Evolutionary conservation across 2,888 invertebrate genomes (phyloP).

Genomic region (Eledone cirrhosa): DNA sequence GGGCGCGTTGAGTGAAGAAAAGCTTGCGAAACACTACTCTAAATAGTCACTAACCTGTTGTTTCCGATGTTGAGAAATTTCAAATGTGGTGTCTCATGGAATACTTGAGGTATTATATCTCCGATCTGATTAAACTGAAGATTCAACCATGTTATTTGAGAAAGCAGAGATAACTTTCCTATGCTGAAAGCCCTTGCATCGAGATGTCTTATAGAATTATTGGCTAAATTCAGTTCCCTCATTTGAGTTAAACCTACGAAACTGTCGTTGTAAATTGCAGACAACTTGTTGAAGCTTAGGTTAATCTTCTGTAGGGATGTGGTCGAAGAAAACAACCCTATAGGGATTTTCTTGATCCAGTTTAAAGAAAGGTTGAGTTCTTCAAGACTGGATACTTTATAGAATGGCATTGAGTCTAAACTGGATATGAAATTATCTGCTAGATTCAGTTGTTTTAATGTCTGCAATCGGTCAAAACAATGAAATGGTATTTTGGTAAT

Average conservation of each 20-base stretch:
- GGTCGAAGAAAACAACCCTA: conserved; percentile 39
- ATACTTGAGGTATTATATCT: conserved; percentile 38
- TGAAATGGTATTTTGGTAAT: conserved; percentile 42
- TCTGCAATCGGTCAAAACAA: conserved; percentile 41
- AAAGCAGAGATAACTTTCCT: conserved; percentile 41
- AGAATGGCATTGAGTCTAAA: conserved; percentile 43
- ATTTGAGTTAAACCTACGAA: conserved; percentile 47
- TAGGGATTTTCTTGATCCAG: conserved; percentile 40
- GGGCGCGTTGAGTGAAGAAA: too few species aligned
- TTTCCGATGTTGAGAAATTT: conserved; percentile 51
- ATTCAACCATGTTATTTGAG: conserved; percentile 49
- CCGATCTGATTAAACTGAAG: conserved; percentile 47
- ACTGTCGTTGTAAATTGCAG: conserved; percentile 40
- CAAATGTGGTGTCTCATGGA: conserved; percentile 47
- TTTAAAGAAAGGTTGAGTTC: conserved; percentile 45
- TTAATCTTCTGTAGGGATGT: conserved; percentile 41
- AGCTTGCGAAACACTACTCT: too few species aligned
- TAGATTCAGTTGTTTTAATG: conserved; percentile 43
- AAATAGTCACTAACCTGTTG: conserved; percentile 35
- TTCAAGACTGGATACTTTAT: conserved; percentile 35
- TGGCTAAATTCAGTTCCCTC: conserved; percentile 46
- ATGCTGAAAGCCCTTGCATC: conserved; percentile 50
- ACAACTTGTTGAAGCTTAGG: conserved; percentile 47
- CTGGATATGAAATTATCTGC: conserved; percentile 43
- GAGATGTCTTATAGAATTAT: conserved; percentile 46